phyloP scores from a whole-genome alignment of 2,113 vertebrate species.

The Paralichthys olivaceus region DNA sequence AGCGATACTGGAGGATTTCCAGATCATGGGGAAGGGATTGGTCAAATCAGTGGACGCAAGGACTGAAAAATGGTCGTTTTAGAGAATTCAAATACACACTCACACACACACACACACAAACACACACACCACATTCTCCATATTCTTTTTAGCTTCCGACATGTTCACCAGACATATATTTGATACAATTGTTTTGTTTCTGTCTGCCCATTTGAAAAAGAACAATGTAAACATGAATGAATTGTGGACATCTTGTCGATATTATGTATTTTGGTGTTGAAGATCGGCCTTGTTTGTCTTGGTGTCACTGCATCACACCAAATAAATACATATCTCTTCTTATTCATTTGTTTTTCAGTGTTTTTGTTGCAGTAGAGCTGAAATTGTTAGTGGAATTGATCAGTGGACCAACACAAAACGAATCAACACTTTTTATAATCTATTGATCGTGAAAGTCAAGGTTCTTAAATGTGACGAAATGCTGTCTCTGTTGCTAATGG shows the following conservation, averaged over 20 bases:
- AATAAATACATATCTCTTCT: slow-evolving; percentile 50
- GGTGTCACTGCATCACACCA: slow-evolving; percentile 2
- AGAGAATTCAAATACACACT: slow-evolving; percentile 31
- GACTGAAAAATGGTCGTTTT: slow-evolving; percentile 92
- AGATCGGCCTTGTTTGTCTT: not conserved
- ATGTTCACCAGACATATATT: not conserved
- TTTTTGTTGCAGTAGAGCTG: not conserved
- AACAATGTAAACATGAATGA: not conserved
- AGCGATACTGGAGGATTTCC: slow-evolving; percentile 93
- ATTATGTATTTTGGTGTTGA: not conserved
- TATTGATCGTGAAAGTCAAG: not conserved
- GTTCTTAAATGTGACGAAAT: not conserved
- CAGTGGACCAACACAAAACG: not conserved
- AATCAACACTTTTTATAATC: not conserved
- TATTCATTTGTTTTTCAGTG: slow-evolving; percentile 4
- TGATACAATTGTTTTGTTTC: not conserved
- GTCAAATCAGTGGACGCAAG: slow-evolving; percentile 87
- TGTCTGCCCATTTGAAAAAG: not conserved
- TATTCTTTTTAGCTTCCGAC: not conserved
- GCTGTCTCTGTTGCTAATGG: not conserved
- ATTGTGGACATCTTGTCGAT: not conserved
- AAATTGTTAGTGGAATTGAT: not conserved
- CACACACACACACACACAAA: not conserved
- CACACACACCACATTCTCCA: not conserved
- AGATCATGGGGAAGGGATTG: slow-evolving; percentile 88